Percentiles rank a stretch among this genome's conserved stretches.
These are phyloP conservation scores for Diploptera punctata DNA, from an alignment of 2,888 invertebrate species.

Conservation along the genomic window DNA sequence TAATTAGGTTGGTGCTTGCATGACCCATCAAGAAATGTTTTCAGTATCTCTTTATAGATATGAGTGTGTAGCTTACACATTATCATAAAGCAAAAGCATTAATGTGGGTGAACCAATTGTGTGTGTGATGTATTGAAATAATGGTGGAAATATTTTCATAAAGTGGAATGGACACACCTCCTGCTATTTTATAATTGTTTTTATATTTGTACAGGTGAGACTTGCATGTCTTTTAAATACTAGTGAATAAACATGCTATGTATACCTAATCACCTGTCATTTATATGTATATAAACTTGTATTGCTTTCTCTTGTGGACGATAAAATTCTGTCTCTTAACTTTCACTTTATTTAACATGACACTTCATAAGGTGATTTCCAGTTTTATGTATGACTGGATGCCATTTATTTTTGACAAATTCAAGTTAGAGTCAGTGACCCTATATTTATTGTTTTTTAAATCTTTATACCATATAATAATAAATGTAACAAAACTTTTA, in stretches of 20 bases:
- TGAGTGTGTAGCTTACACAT: neutral
- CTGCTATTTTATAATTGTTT: neutral
- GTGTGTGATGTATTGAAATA: neutral
- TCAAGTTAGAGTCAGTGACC: too few species aligned
- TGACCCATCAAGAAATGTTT: neutral
- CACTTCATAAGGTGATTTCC: neutral
- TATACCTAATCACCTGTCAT: neutral
- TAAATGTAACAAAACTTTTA: too few species aligned
- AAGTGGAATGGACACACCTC: neutral
- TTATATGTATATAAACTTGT: neutral
- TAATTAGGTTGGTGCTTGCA: neutral
- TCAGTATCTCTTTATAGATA: neutral
- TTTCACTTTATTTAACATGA: constrained; percentile 8
- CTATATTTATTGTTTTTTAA: too few species aligned
- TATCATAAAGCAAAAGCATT: neutral
- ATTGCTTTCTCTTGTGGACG: constrained; percentile 7
- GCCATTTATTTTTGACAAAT: constrained; percentile 9
- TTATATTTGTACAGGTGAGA: neutral
- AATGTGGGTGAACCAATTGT: neutral
- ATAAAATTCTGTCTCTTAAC: constrained; percentile 4
- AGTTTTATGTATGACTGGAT: constrained; percentile 6
- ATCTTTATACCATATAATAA: too few species aligned
- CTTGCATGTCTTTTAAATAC: neutral
- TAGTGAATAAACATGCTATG: neutral
- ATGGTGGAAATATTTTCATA: neutral